Evolutionary conservation across 2,888 invertebrate genomes (phyloP).

Genomic region (Saturnia pavonia): DNA sequence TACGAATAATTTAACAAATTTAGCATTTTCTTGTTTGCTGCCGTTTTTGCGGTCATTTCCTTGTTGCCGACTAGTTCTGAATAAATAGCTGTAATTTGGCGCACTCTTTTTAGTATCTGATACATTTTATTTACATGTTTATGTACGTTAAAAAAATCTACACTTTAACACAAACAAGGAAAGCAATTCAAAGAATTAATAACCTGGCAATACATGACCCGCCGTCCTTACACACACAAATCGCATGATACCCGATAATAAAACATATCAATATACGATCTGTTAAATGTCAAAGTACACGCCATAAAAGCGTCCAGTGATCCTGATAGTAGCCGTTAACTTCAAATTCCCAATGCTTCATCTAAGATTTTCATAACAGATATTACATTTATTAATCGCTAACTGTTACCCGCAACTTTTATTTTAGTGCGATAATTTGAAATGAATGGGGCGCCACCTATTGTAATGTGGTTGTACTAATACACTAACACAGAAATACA

Average conservation of each 20-base stretch:
- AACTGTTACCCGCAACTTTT: too few species aligned
- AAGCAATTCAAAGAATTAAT: not conserved
- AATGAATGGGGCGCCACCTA: too few species aligned
- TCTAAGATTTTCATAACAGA: not conserved
- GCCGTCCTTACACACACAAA: not conserved
- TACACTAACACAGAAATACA: too few species aligned
- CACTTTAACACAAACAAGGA: not conserved
- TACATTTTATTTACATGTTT: not conserved
- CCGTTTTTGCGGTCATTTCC: too few species aligned
- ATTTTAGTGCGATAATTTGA: too few species aligned
- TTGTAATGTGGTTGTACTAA: too few species aligned
- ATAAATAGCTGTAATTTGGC: not conserved
- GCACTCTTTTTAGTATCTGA: not conserved
- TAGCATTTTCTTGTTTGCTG: too few species aligned
- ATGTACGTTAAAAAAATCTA: not conserved
- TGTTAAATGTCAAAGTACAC: slow-evolving; percentile 58
- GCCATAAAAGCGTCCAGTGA: slow-evolving; percentile 49
- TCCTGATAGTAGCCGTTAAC: not conserved
- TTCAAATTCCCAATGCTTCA: not conserved
- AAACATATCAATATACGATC: slow-evolving; percentile 46
- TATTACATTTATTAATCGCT: not conserved
- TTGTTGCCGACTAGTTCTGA: not conserved
- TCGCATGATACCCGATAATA: not conserved
- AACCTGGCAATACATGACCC: not conserved
- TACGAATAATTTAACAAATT: not conserved